These are phyloP conservation scores for Hyposmocoma kahamanoa DNA, from an alignment of 1,140 invertebrate species.

Conservation along the genomic window DNA sequence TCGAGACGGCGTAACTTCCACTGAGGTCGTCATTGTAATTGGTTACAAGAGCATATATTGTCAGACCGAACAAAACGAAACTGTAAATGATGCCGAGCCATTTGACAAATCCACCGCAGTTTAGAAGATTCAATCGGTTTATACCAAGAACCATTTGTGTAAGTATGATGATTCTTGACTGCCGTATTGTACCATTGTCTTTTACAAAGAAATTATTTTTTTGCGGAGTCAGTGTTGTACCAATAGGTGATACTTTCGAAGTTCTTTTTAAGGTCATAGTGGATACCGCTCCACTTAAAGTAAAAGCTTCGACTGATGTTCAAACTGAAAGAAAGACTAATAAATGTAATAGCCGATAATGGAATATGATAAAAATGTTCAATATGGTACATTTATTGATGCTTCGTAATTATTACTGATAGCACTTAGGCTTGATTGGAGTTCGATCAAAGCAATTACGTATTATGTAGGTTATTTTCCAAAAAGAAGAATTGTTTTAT, in stretches of 20 bases:
- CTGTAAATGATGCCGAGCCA: conserved; percentile 5
- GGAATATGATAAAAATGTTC: too few relatives aligned
- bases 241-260: neutral
- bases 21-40: neutral
- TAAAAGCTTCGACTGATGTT: neutral
- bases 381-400: too few relatives aligned
- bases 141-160: conserved; percentile 10
- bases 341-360: too few relatives aligned
- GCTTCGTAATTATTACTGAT: too few relatives aligned
- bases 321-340: too few relatives aligned
- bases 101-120: neutral
- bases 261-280: neutral
- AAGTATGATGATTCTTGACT: conserved; percentile 15
- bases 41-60: neutral
- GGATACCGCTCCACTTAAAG: too few relatives aligned
- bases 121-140: conserved; percentile 14
- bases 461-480: too few relatives aligned
- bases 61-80: neutral
- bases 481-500: too few relatives aligned
- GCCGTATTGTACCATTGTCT: neutral
- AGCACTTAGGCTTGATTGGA: too few relatives aligned
- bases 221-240: neutral
- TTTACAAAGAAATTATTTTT: conserved; percentile 10
- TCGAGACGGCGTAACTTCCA: conserved; percentile 14
- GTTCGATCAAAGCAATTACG: too few relatives aligned